Evolutionary conservation across 2,888 invertebrate species (phyloP).

Genomic region (Andrena hattorfiana): DNA sequence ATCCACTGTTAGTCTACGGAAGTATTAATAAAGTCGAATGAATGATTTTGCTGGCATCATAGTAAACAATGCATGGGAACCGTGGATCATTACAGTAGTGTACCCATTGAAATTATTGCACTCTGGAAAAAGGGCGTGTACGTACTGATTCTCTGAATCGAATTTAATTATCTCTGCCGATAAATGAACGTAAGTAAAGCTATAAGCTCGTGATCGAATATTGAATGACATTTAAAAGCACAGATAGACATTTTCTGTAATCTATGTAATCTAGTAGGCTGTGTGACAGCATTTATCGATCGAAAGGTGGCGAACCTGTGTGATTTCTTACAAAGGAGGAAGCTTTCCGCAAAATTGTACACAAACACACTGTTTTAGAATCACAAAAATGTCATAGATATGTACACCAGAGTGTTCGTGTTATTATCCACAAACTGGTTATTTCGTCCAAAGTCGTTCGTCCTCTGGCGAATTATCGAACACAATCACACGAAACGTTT

Average conservation of each 20-base stretch:
- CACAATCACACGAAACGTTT: neutral
- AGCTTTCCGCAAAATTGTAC: neutral
- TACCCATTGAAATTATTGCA: neutral
- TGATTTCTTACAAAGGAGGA: slow-evolving; percentile 4
- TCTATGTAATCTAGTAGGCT: neutral
- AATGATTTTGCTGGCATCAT: slow-evolving; percentile 7
- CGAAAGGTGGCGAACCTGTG: slow-evolving; percentile 3
- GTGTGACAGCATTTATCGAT: slow-evolving; percentile 19
- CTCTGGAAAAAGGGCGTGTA: neutral
- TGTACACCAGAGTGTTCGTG: neutral
- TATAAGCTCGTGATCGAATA: slow-evolving; percentile 3
- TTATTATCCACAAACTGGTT: slow-evolving; percentile 28
- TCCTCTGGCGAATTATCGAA: slow-evolving; percentile 13
- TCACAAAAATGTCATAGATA: slow-evolving; percentile 30
- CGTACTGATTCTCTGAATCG: slow-evolving; percentile 6
- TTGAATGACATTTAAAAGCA: slow-evolving; percentile 8
- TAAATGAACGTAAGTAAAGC: slow-evolving; percentile 6
- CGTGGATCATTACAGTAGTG: slow-evolving; percentile 3
- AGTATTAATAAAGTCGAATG: slow-evolving; percentile 3
- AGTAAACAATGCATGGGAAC: slow-evolving; percentile 24
- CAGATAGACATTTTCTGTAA: slow-evolving; percentile 6
- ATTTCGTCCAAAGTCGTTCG: slow-evolving; percentile 2
- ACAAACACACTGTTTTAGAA: neutral
- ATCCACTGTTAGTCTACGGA: neutral
- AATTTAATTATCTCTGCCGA: slow-evolving; percentile 18